A percentile compares a stretch with the other conserved stretches of the same genome.
These are phyloP conservation scores for Uria aalge DNA, from an alignment of 2,113 vertebrate genomes.

Conservation along the genomic window DNA sequence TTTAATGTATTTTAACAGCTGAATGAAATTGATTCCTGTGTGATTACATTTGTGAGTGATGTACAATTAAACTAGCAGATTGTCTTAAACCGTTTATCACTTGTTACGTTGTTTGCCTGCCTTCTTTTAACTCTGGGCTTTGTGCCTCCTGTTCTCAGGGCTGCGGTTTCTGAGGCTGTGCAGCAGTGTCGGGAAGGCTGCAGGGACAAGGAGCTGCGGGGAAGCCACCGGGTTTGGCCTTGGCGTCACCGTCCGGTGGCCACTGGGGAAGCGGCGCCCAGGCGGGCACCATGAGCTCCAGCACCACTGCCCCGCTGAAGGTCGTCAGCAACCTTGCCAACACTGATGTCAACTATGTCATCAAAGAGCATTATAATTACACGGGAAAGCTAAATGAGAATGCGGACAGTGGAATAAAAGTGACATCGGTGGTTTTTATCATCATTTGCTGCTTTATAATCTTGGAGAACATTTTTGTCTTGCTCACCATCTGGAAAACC, in stretches of 20 bases:
- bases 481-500: constrained; percentile 97
- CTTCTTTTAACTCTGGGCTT: constrained; percentile 24
- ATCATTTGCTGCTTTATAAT: constrained; percentile 98
- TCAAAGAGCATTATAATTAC: constrained; percentile 93
- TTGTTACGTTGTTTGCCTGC: background rate
- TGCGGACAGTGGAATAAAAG: constrained; percentile 80
- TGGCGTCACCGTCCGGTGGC: constrained; percentile 37
- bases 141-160: constrained; percentile 60
- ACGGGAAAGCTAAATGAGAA: constrained; percentile 86
- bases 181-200: background rate
- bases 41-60: background rate
- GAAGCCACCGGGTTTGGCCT: background rate
- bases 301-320: constrained; percentile 49
- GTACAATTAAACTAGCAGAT: background rate
- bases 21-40: background rate
- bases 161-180: constrained; percentile 43
- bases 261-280: constrained; percentile 28
- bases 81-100: background rate
- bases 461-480: constrained; percentile 93
- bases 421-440: constrained; percentile 90
- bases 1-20: background rate
- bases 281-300: constrained; percentile 64
- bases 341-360: constrained; percentile 83
- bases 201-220: background rate
- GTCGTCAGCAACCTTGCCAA: constrained; percentile 60